These are phyloP conservation scores for Microdon myrmicae DNA, from an alignment of 2,888 invertebrate genomes.

Conservation along the genomic window DNA sequence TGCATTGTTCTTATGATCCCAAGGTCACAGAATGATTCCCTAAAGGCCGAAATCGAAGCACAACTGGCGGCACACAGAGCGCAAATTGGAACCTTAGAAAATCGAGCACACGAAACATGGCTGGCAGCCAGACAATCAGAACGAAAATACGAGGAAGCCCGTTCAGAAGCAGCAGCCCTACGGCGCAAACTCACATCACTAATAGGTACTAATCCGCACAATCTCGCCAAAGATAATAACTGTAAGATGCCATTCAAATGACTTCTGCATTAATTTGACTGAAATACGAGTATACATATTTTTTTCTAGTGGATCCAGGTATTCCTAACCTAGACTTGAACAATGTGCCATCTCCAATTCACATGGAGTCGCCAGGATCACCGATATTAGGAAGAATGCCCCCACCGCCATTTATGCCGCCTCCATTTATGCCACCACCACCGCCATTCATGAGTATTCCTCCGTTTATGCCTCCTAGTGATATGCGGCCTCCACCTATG, in stretches of 20 bases:
- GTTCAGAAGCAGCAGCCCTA: conserved; percentile 76
- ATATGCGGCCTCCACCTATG: conserved; percentile 70
- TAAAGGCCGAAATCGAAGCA: conserved; percentile 87
- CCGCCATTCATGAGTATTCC: conserved; percentile 73
- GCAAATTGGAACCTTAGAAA: conserved; percentile 82
- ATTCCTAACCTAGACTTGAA: conserved; percentile 54
- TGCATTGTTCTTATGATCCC: conserved; percentile 36
- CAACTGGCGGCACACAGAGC: conserved; percentile 76
- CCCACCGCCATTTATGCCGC: conserved; percentile 72
- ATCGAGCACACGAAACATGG: conserved; percentile 88
- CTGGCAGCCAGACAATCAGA: conserved; percentile 83
- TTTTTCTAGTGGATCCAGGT: conserved; percentile 52
- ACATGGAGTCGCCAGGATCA: conserved; percentile 65
- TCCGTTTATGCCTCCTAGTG: conserved; percentile 69
- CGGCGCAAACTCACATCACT: conserved; percentile 70
- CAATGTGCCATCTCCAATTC: conserved; percentile 62
- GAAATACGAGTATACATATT: conserved; percentile 21
- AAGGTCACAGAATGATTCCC: conserved; percentile 70
- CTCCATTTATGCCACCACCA: conserved; percentile 75
- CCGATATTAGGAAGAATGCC: conserved; percentile 68
- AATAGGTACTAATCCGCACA: conserved; percentile 56
- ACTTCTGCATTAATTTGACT: neutral
- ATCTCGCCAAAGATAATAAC: conserved; percentile 52
- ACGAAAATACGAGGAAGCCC: conserved; percentile 83
- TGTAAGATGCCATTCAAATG: conserved; percentile 48